These are phyloP conservation scores for Phalacrocorax aristotelis DNA, from an alignment of 2,113 vertebrate species.

Conservation along the genomic window DNA sequence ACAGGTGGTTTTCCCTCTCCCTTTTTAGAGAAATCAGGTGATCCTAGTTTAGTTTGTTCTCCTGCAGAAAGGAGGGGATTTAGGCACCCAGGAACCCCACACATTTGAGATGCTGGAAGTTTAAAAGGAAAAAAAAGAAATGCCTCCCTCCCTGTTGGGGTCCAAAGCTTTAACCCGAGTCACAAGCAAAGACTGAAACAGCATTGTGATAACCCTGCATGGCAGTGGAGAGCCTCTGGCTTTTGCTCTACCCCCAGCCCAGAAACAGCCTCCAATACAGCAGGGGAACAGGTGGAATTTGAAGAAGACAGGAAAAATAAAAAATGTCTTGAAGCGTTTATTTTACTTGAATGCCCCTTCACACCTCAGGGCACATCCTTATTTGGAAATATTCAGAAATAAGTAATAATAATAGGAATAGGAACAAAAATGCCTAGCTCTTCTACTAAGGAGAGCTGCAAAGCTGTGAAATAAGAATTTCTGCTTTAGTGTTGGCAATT, in stretches of 20 bases:
- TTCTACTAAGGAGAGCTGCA: neutral
- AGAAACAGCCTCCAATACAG: neutral
- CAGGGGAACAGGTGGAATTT: neutral
- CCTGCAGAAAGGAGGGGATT: neutral
- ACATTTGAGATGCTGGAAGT: neutral
- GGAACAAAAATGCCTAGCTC: neutral
- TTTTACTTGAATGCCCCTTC: neutral
- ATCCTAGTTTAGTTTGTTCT: neutral
- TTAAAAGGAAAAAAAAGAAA: neutral
- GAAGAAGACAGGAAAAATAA: neutral
- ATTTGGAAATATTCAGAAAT: neutral
- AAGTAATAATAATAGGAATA: neutral
- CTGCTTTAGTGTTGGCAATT: neutral
- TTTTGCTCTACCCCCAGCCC: neutral
- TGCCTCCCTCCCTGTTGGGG: neutral
- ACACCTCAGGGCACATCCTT: neutral
- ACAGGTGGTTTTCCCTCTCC: neutral
- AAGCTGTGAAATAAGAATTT: neutral
- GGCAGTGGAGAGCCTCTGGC: neutral
- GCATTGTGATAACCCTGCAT: neutral
- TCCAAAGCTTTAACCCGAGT: neutral
- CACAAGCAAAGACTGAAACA: neutral
- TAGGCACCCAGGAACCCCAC: neutral
- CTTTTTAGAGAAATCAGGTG: neutral
- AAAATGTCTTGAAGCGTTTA: neutral